phyloP scores from a whole-genome alignment of 1,140 invertebrate genomes.

The Drusus annulatus region DNA sequence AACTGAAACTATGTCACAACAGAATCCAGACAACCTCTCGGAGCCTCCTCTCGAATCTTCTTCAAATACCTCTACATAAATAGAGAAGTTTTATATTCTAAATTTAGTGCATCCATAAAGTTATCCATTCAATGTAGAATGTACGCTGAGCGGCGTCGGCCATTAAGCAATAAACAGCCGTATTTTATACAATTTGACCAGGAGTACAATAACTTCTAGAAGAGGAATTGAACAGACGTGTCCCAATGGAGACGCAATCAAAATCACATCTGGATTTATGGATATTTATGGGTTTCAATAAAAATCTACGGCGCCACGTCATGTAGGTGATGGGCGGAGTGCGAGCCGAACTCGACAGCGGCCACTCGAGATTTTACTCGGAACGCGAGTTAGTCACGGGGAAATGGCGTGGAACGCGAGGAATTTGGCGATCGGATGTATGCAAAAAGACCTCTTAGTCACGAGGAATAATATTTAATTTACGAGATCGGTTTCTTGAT shows the following conservation, averaged over 20 bases:
- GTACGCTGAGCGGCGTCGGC: slow-evolving; percentile 16
- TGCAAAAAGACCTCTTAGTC: slow-evolving; percentile 28
- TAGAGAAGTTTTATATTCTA: slow-evolving; percentile 38
- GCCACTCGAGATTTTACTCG: slow-evolving; percentile 6
- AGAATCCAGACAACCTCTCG: neutral
- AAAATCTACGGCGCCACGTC: slow-evolving; percentile 15
- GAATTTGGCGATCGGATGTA: slow-evolving; percentile 29
- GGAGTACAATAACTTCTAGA: slow-evolving; percentile 15
- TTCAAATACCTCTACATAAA: slow-evolving; percentile 31
- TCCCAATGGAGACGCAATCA: slow-evolving; percentile 23
- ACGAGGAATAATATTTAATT: slow-evolving; percentile 9
- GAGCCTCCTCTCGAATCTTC: slow-evolving; percentile 23
- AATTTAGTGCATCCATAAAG: slow-evolving; percentile 37
- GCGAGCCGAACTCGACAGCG: neutral
- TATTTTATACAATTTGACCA: slow-evolving; percentile 31
- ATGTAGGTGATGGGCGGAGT: neutral
- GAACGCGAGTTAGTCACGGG: neutral
- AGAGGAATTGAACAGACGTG: slow-evolving; percentile 20
- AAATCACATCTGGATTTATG: slow-evolving; percentile 36
- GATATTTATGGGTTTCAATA: slow-evolving; percentile 19
- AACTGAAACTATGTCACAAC: slow-evolving; percentile 10
- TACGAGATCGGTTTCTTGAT: neutral
- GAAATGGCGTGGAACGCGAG: neutral
- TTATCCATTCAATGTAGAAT: slow-evolving; percentile 33
- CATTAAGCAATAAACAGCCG: slow-evolving; percentile 37